A percentile compares a stretch with the other conserved stretches of the same genome.
Evolutionary conservation across 2,888 invertebrate genomes (phyloP).

Genomic region (Sepioteuthis lessoniana): DNA sequence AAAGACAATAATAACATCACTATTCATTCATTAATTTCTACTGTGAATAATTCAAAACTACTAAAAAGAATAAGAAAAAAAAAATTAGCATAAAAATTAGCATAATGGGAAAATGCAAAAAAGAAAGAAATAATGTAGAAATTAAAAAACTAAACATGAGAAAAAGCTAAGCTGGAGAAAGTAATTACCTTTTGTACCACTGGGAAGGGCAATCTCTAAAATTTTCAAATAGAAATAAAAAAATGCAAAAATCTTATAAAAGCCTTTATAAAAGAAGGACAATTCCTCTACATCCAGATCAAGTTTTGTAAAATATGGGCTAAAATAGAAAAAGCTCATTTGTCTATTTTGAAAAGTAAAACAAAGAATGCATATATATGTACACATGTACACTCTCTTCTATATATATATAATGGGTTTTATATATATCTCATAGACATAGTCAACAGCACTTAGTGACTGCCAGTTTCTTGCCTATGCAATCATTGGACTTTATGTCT

Average conservation of each 20-base stretch:
- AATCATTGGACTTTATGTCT: no score
- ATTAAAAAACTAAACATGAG: background rate
- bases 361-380: background rate
- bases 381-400: background rate
- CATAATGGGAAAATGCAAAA: background rate
- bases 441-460: no score
- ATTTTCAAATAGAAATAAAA: background rate
- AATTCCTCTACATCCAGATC: background rate
- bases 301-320: background rate
- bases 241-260: background rate
- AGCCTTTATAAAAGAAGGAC: background rate
- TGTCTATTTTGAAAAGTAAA: background rate
- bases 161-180: background rate
- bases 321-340: background rate
- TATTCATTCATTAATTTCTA: background rate
- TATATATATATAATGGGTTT: no score
- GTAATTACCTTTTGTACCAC: constrained; percentile 8
- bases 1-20: background rate
- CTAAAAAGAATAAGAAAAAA: background rate
- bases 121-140: background rate
- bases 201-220: constrained; percentile 12
- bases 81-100: no score
- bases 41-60: background rate
- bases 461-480: no score
- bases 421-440: background rate